Percentiles rank a stretch among this genome's conserved stretches.
phyloP scores from a whole-genome alignment of 2,888 invertebrate genomes.

The Adelphocoris suturalis region DNA sequence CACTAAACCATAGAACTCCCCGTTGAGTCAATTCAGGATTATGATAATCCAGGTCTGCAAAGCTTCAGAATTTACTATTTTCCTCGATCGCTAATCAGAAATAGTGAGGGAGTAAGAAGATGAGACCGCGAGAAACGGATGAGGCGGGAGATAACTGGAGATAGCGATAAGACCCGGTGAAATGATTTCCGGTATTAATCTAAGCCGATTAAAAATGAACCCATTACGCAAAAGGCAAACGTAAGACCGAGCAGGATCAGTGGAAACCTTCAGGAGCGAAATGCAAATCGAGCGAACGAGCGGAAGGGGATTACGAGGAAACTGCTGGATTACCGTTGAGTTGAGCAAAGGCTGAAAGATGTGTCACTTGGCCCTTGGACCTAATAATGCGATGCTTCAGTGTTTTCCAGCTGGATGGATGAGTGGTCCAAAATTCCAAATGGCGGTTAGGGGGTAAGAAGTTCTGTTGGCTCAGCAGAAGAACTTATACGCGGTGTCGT shows the following conservation, averaged over 20 bases:
- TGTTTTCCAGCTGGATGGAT: slow-evolving; percentile 2
- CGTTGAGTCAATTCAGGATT: not conserved
- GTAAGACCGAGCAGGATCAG: slow-evolving; percentile 15
- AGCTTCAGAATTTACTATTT: slow-evolving; percentile 8
- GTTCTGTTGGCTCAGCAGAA: not conserved
- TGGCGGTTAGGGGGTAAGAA: not conserved
- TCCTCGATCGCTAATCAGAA: slow-evolving; percentile 1
- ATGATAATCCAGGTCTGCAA: not conserved
- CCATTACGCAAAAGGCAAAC: slow-evolving; percentile 15
- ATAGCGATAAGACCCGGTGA: slow-evolving; percentile 17
- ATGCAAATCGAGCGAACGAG: slow-evolving; percentile 43
- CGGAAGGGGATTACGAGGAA: not conserved
- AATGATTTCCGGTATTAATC: slow-evolving; percentile 40
- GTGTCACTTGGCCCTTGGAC: slow-evolving; percentile 43
- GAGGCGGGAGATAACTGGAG: not conserved
- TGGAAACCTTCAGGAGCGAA: not conserved
- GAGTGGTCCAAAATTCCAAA: not conserved
- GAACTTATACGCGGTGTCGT: slow-evolving; percentile 47
- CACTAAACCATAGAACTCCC: not conserved
- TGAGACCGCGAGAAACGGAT: slow-evolving; percentile 14
- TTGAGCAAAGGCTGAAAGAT: slow-evolving; percentile 50
- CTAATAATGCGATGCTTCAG: slow-evolving; percentile 31
- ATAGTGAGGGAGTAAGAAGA: not conserved
- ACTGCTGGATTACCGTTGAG: slow-evolving; percentile 4
- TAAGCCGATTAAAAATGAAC: slow-evolving; percentile 58